Percentiles rank a stretch among this genome's conserved stretches.
phyloP scores from a whole-genome alignment of 1,140 invertebrate species.

The Papilio xuthus region DNA sequence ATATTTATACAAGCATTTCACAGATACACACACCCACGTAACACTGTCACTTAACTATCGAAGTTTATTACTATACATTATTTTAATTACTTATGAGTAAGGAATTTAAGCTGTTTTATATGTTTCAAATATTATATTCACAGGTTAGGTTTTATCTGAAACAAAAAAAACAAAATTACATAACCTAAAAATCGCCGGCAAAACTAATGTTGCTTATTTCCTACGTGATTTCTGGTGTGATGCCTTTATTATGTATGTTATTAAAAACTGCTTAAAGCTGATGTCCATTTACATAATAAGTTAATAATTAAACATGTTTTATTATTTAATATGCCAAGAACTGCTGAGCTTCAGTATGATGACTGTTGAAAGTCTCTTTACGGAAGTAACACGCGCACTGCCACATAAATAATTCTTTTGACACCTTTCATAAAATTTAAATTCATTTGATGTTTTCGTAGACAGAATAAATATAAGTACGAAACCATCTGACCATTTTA shows the following conservation, averaged over 20 bases:
- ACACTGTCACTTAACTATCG: neutral
- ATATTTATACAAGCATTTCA: slow-evolving; percentile 3
- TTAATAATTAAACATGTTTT: neutral
- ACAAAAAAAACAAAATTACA: slow-evolving; percentile 38
- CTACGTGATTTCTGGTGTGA: no score
- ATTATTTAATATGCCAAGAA: neutral
- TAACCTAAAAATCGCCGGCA: no score
- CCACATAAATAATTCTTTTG: slow-evolving; percentile 36
- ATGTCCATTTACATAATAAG: neutral
- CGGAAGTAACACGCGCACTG: slow-evolving; percentile 18
- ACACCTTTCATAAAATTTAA: slow-evolving; percentile 25
- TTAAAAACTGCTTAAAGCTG: no score
- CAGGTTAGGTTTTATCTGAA: slow-evolving; percentile 39
- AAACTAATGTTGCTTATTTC: no score
- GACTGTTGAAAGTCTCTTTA: neutral
- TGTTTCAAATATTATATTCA: neutral
- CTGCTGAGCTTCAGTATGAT: neutral
- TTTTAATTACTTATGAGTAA: neutral
- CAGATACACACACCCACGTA: neutral
- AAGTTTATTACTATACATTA: neutral
- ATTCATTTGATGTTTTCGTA: neutral
- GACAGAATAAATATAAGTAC: neutral
- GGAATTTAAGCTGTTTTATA: neutral
- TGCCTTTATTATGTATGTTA: no score
- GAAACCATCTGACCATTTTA: neutral